Percentiles rank a stretch among this genome's conserved stretches.
Evolutionary conservation across 2,113 vertebrate species (phyloP).

Genomic region (Stigmatopora nigra): DNA sequence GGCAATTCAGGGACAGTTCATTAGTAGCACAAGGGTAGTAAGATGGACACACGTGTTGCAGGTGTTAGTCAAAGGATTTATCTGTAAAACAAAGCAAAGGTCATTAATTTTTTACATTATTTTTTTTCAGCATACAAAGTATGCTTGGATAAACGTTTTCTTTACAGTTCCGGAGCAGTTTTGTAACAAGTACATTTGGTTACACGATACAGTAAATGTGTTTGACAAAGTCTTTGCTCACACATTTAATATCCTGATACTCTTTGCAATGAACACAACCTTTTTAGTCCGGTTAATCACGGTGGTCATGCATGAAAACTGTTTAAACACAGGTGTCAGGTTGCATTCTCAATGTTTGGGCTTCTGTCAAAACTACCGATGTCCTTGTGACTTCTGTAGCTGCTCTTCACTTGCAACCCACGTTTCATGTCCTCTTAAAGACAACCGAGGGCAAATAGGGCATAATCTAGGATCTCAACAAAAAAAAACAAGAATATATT

Average conservation of each 20-base stretch:
- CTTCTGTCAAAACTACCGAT: neutral
- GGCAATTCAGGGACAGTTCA: conserved; percentile 36
- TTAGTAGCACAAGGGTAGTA: conserved; percentile 1
- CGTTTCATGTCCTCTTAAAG: conserved; percentile 13
- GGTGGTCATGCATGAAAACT: neutral
- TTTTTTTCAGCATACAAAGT: too few species aligned
- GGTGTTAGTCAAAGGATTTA: conserved; percentile 17
- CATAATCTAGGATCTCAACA: conserved; percentile 21
- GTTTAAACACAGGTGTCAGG: conserved; percentile 1
- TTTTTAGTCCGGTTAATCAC: conserved; percentile 1
- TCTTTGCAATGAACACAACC: neutral
- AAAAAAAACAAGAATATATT: conserved; percentile 30
- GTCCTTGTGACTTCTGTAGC: conserved; percentile 29
- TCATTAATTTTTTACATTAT: too few species aligned
- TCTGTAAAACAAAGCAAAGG: neutral
- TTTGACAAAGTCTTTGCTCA: neutral
- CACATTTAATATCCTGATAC: conserved; percentile 1
- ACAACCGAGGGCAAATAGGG: conserved; percentile 10
- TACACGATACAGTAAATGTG: neutral
- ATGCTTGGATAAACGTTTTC: too few species aligned
- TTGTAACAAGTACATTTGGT: too few species aligned
- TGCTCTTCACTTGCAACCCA: conserved; percentile 25
- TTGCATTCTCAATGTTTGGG: neutral
- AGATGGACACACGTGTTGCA: conserved; percentile 16
- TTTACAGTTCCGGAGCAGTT: too few species aligned